These are phyloP conservation scores for Lasioglossum villosulum DNA, from an alignment of 2,888 invertebrate species.

Conservation along the genomic window DNA sequence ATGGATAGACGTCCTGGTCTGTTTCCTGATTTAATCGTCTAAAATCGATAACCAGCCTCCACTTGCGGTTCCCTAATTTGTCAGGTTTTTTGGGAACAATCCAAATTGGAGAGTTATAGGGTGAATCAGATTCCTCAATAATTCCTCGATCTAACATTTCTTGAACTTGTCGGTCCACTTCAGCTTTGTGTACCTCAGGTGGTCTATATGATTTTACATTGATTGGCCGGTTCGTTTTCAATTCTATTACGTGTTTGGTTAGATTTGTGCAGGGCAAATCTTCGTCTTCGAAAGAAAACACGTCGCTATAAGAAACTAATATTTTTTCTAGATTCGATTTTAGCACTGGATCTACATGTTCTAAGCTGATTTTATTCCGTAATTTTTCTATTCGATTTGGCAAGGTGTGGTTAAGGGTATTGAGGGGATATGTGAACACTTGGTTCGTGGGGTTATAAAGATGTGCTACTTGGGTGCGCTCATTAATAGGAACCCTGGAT, in stretches of 20 bases:
- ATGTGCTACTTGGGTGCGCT: neutral
- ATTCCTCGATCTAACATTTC: neutral
- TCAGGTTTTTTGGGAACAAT: neutral
- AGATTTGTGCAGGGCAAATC: neutral
- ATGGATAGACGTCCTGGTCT: neutral
- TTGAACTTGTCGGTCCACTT: slow-evolving; percentile 5
- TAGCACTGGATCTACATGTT: neutral
- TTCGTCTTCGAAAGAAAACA: neutral
- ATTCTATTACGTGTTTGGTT: neutral
- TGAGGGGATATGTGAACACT: neutral
- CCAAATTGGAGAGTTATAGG: slow-evolving; percentile 13
- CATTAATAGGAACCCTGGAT: neutral
- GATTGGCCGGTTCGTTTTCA: neutral
- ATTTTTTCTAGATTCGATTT: neutral
- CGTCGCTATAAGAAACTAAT: neutral
- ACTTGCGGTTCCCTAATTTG: slow-evolving; percentile 2
- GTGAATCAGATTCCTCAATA: slow-evolving; percentile 5
- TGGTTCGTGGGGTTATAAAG: neutral
- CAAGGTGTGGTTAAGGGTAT: neutral
- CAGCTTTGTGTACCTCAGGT: neutral
- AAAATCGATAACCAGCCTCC: slow-evolving; percentile 8
- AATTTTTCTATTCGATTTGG: neutral
- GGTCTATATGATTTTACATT: slow-evolving; percentile 4
- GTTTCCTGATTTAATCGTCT: slow-evolving; percentile 7
- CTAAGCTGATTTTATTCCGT: neutral